Conservation (phyloP, 2,888 invertebrate species). For the Ariolimax columbianus region DNA sequence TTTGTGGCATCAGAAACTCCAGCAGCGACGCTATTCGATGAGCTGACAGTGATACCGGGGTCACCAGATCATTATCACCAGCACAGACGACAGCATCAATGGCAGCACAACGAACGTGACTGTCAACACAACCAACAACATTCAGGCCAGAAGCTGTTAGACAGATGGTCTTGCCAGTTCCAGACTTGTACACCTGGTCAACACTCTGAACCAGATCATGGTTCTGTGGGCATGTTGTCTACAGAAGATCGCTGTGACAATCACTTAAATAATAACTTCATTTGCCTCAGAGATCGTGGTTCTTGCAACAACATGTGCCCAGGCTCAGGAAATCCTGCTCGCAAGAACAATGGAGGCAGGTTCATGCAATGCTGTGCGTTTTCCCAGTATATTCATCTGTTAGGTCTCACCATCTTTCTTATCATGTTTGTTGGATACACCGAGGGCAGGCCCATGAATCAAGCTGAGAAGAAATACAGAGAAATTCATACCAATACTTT, state of each 20-base stretch:
- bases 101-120: neutral
- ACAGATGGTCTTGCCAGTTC: too few species aligned
- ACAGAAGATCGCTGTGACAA: neutral
- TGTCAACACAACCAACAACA: neutral
- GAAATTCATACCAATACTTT: neutral
- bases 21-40: neutral
- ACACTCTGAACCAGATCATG: neutral
- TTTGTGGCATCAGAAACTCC: neutral
- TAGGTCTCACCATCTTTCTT: conserved; percentile 3
- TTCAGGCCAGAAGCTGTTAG: neutral
- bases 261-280: neutral
- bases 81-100: neutral
- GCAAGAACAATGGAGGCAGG: neutral
- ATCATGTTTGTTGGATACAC: conserved; percentile 9
- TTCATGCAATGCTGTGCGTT: neutral
- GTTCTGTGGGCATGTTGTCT: neutral
- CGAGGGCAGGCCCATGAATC: neutral
- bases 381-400: neutral
- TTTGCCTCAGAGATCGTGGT: too few species aligned
- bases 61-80: neutral
- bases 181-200: neutral
- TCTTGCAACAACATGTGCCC: neutral
- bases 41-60: neutral
- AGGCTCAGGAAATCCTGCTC: too few species aligned
- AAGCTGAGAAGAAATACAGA: neutral